These are phyloP conservation scores for Andrena dorsata DNA, from an alignment of 2,888 invertebrate species.

Conservation along the genomic window DNA sequence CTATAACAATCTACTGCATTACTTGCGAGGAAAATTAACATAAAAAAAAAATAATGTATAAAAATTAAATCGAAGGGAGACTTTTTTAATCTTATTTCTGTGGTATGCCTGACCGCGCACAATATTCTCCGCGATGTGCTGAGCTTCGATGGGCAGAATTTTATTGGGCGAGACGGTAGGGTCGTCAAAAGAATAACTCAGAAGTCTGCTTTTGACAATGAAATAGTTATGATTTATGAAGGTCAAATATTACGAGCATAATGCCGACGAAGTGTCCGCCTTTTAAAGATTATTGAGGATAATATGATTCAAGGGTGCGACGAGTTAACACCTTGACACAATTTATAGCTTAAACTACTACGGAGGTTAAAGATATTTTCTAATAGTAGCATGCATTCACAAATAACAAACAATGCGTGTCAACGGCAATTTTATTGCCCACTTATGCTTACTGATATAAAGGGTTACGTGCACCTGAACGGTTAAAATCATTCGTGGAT, in stretches of 20 bases:
- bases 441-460: too few species aligned
- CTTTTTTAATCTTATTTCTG: too few species aligned
- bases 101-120: too few species aligned
- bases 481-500: too few species aligned
- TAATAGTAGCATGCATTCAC: slow-evolving; percentile 20
- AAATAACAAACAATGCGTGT: background rate
- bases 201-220: slow-evolving; percentile 57
- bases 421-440: background rate
- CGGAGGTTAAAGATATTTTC: slow-evolving; percentile 51
- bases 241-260: slow-evolving; percentile 43
- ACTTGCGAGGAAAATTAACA: too few species aligned
- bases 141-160: background rate
- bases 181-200: slow-evolving; percentile 35
- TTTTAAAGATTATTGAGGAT: slow-evolving; percentile 65
- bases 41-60: too few species aligned
- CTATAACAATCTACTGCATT: too few species aligned
- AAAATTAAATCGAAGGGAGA: too few species aligned
- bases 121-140: too few species aligned
- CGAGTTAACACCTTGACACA: slow-evolving; percentile 60
- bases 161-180: slow-evolving; percentile 6
- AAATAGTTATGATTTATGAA: slow-evolving; percentile 63
- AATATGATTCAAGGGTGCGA: slow-evolving; percentile 65
- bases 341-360: slow-evolving; percentile 47
- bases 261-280: slow-evolving; percentile 54
- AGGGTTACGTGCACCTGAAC: too few species aligned